phyloP scores from a whole-genome alignment of 1,140 invertebrate species.

The Bombus superbus region DNA sequence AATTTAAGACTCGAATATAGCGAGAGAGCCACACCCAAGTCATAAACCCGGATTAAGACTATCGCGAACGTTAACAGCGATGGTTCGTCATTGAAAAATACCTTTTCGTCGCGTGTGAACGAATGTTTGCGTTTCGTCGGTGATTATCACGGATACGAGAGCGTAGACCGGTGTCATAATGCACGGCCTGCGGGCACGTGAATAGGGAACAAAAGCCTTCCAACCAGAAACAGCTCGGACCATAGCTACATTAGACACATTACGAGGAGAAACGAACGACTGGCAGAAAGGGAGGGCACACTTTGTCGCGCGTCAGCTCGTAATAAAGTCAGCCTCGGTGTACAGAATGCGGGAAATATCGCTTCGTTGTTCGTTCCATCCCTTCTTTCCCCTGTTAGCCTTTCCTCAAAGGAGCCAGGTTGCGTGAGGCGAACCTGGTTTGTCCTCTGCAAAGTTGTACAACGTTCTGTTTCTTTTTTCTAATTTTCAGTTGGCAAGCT shows the following conservation, averaged over 20 bases:
- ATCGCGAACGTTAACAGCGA: background rate
- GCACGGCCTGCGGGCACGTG: conserved; percentile 38
- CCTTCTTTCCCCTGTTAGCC: too few relatives aligned
- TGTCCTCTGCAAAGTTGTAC: background rate
- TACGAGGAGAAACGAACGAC: conserved; percentile 62
- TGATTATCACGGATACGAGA: conserved; percentile 17
- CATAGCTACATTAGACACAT: conserved; percentile 59
- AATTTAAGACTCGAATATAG: too few relatives aligned
- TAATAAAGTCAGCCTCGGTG: conserved; percentile 39
- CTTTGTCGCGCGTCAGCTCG: conserved; percentile 53
- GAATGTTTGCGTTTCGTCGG: background rate
- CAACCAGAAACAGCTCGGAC: conserved; percentile 54
- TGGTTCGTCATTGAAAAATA: background rate
- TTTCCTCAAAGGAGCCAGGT: background rate
- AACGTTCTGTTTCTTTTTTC: background rate
- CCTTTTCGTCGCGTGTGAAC: background rate
- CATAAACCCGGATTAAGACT: too few relatives aligned
- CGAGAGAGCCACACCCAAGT: too few relatives aligned
- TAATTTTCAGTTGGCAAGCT: background rate
- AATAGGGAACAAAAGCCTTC: conserved; percentile 57
- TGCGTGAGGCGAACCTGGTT: background rate
- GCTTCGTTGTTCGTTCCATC: conserved; percentile 20
- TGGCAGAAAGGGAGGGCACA: conserved; percentile 1
- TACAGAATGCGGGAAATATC: conserved; percentile 26
- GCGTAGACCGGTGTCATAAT: conserved; percentile 30